phyloP scores from a whole-genome alignment of 2,113 vertebrate species.

The Procavia capensis region DNA sequence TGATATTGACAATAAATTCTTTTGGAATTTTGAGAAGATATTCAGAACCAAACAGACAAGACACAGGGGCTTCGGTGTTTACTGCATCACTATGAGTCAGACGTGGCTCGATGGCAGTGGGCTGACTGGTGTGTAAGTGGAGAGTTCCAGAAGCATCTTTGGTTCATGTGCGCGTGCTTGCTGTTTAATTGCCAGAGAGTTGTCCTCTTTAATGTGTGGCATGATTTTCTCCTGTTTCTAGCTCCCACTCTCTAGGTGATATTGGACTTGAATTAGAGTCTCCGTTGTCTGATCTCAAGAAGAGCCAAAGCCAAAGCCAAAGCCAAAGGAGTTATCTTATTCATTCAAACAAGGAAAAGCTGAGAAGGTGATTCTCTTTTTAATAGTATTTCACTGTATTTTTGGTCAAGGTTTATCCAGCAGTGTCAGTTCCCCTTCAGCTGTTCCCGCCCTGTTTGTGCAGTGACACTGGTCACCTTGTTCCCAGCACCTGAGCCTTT shows the following conservation, averaged over 20 bases:
- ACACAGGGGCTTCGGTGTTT: not conserved
- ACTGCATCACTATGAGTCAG: too few relatives aligned
- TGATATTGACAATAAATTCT: not conserved
- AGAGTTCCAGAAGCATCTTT: not conserved
- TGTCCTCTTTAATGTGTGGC: not conserved
- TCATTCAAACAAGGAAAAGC: conserved; percentile 79
- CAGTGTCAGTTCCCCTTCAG: not conserved
- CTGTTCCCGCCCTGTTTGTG: too few relatives aligned
- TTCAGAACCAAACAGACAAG: not conserved
- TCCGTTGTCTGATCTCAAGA: conserved; percentile 27
- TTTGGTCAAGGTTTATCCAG: not conserved
- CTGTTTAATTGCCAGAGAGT: not conserved
- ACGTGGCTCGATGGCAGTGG: too few relatives aligned
- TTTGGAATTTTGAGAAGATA: conserved; percentile 32
- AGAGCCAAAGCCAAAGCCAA: conserved; percentile 1
- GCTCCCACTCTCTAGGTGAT: conserved; percentile 15
- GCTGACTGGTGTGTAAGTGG: not conserved
- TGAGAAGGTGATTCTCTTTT: conserved; percentile 64
- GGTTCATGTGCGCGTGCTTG: not conserved
- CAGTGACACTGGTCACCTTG: not conserved
- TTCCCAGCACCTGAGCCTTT: not conserved
- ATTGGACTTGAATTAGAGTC: not conserved
- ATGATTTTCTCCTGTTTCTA: conserved; percentile 46
- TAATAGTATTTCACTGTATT: too few relatives aligned
- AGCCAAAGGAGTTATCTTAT: conserved; percentile 54